Percentiles rank a stretch among this genome's conserved stretches.
Conservation (phyloP, 2,888 invertebrate species). For the Ophioninae sp. region DNA sequence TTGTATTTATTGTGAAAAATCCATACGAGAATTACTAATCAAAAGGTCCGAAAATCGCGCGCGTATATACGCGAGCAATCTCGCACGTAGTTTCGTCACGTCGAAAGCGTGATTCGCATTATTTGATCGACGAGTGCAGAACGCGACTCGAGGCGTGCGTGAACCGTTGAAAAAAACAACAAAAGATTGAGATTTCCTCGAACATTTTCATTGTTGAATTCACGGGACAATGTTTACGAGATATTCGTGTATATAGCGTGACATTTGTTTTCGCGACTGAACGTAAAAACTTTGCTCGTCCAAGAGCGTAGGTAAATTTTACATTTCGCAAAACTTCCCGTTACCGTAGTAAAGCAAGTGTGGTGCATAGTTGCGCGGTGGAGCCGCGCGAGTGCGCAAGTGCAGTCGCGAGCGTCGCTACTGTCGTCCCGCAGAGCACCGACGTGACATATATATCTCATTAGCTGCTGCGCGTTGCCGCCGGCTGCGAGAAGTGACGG, state of each 20-base stretch:
- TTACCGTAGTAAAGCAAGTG: background rate
- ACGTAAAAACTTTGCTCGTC: background rate
- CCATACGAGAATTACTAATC: background rate
- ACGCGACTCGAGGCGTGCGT: background rate
- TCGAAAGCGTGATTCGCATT: background rate
- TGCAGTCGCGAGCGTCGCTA: background rate
- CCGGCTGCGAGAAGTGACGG: slow-evolving; percentile 10
- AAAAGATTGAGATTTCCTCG: too few relatives aligned
- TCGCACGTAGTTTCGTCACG: background rate
- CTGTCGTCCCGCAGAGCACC: background rate
- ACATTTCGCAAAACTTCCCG: slow-evolving; percentile 16
- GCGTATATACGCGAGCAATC: background rate
- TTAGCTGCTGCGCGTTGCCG: background rate
- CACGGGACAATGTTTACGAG: background rate
- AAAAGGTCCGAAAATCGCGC: background rate
- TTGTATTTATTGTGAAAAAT: too few relatives aligned
- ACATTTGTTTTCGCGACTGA: slow-evolving; percentile 6
- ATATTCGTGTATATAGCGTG: background rate
- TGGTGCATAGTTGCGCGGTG: slow-evolving; percentile 4
- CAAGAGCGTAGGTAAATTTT: slow-evolving; percentile 42
- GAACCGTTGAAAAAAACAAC: background rate
- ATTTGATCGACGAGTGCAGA: background rate
- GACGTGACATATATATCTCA: slow-evolving; percentile 18
- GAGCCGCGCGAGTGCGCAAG: slow-evolving; percentile 1
- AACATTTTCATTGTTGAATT: background rate